Conservation (phyloP, 2,113 vertebrate species). For the Zapornia atra region DNA sequence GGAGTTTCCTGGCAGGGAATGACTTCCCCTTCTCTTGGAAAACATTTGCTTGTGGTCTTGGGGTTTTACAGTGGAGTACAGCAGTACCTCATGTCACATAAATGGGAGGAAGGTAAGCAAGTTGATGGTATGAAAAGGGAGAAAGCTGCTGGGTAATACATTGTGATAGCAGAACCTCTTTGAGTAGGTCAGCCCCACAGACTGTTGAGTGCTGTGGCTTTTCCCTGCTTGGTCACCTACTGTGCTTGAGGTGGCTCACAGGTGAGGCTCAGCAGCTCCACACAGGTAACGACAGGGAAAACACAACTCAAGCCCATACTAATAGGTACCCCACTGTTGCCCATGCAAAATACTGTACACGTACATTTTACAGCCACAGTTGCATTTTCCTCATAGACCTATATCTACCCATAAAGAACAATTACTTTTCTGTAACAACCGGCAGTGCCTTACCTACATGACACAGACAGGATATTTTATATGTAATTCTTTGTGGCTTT, state of each 20-base stretch:
- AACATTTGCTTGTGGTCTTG: not conserved
- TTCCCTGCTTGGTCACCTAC: not conserved
- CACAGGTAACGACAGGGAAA: not conserved
- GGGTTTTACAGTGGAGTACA: not conserved
- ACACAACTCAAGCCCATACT: not conserved
- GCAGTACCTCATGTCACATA: not conserved
- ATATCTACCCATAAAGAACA: not conserved
- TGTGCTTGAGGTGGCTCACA: not conserved
- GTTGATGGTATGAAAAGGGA: not conserved
- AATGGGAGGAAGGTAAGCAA: not conserved
- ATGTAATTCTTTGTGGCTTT: not conserved
- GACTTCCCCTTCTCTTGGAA: not conserved
- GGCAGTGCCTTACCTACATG: not conserved
- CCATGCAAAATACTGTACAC: not conserved
- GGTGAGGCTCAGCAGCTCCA: not conserved
- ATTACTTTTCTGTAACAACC: not conserved
- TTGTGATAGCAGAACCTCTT: not conserved
- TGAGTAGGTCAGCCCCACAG: not conserved
- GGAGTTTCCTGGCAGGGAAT: not conserved
- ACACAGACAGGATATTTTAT: not conserved
- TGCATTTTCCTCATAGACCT: not conserved
- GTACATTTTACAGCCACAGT: not conserved
- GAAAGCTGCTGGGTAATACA: not conserved
- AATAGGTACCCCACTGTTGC: not conserved
- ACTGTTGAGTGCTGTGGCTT: not conserved